These are phyloP conservation scores for Tokudaia tokunoshimensis DNA, from an alignment of 2,797 vertebrate genomes.

Conservation along the genomic window DNA sequence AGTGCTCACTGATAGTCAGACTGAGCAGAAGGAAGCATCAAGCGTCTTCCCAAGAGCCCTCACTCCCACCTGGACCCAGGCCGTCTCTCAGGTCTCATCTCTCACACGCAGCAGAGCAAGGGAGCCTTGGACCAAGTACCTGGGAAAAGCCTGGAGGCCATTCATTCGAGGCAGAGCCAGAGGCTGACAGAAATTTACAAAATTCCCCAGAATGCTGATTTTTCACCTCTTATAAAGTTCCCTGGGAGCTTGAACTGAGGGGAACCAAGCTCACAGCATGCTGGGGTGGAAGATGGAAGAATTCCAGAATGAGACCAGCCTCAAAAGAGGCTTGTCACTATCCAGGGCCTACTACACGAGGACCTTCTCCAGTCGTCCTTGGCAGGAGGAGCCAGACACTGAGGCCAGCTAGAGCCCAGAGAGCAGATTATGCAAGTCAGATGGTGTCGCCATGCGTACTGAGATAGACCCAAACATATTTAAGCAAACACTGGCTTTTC, in stretches of 20 bases:
- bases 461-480: neutral
- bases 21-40: slow-evolving; percentile 21
- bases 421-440: neutral
- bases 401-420: neutral
- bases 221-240: slow-evolving; percentile 42
- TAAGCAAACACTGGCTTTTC: neutral
- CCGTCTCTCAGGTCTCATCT: neutral
- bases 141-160: slow-evolving; percentile 18
- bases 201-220: slow-evolving; percentile 45
- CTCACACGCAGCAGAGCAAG: neutral
- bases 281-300: neutral
- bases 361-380: neutral
- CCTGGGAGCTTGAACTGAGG: slow-evolving; percentile 9
- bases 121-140: neutral
- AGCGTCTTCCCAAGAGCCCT: neutral
- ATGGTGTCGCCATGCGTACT: fast-evolving
- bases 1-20: neutral
- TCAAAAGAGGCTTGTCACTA: neutral
- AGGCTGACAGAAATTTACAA: slow-evolving; percentile 45
- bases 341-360: neutral
- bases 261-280: neutral
- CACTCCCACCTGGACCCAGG: neutral
- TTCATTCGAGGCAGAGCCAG: slow-evolving; percentile 18
- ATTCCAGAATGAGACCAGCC: neutral
- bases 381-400: neutral